Evolutionary conservation across 2,113 vertebrate genomes (phyloP).

Genomic region (Polyodon spathula): DNA sequence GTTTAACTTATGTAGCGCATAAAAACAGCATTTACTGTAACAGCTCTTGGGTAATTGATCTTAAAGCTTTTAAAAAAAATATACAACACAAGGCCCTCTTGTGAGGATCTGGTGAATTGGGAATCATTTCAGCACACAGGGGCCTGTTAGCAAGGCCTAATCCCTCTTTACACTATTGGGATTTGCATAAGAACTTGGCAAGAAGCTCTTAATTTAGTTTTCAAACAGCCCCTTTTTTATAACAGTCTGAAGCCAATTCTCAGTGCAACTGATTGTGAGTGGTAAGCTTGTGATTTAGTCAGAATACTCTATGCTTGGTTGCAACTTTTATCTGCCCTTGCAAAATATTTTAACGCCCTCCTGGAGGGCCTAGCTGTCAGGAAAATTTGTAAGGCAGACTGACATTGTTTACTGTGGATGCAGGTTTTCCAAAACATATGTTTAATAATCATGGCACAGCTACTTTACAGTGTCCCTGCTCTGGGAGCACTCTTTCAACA

Average conservation of each 20-base stretch:
- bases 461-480: background rate
- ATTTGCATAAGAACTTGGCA: conserved; percentile 46
- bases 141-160: conserved; percentile 48
- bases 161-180: conserved; percentile 32
- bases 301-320: background rate
- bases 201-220: conserved; percentile 43
- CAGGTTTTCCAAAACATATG: background rate
- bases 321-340: background rate
- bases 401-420: background rate
- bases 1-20: conserved; percentile 51
- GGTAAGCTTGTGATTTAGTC: background rate
- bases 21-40: conserved; percentile 37
- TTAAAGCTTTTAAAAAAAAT: conserved; percentile 55
- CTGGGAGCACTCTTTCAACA: conserved; percentile 38
- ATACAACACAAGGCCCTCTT: conserved; percentile 37
- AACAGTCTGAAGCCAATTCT: background rate
- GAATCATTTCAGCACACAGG: conserved; percentile 42
- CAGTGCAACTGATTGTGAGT: background rate
- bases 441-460: background rate
- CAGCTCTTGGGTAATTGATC: conserved; percentile 51
- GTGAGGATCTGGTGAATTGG: conserved; percentile 37
- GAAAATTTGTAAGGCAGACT: background rate
- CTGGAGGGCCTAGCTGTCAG: background rate
- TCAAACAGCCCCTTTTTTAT: conserved; percentile 10
- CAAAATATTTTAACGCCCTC: background rate